Evolutionary conservation across 2,113 vertebrate genomes (phyloP).

Genomic region (Elanoides forficatus): DNA sequence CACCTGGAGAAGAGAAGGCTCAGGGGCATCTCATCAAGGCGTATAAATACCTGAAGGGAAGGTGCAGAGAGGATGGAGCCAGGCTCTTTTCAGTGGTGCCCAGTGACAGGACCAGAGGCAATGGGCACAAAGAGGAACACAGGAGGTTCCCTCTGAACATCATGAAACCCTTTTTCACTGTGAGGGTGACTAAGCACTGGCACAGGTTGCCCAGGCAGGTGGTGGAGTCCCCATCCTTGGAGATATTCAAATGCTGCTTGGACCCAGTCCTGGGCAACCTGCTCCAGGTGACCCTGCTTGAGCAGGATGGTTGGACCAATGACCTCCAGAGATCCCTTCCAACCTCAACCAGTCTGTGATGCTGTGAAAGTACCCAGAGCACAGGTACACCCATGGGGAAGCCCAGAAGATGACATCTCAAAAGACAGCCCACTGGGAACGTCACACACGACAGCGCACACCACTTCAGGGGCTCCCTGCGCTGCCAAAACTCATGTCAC

Average conservation of each 20-base stretch:
- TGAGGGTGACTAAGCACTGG: neutral
- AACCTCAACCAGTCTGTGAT: neutral
- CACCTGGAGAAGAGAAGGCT: neutral
- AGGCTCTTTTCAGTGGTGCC: neutral
- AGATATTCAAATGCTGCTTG: neutral
- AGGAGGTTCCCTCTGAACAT: neutral
- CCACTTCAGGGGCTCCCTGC: neutral
- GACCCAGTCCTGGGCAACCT: neutral
- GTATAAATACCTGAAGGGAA: neutral
- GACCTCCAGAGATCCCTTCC: neutral
- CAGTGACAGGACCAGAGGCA: neutral
- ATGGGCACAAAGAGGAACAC: neutral
- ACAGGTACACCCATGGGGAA: neutral
- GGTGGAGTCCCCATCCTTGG: neutral
- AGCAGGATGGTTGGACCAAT: neutral
- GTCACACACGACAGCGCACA: neutral
- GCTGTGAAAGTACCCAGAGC: neutral
- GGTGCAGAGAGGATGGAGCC: neutral
- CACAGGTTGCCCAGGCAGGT: neutral
- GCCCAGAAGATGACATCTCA: neutral
- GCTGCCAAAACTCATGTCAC: fast-evolving
- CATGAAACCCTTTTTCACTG: neutral
- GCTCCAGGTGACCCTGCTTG: neutral
- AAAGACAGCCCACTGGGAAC: neutral
- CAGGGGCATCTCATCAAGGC: neutral